Evolutionary conservation across 1,140 invertebrate genomes (phyloP), one percentile per base, ranked within the genome.

Genomic region (Spodoptera litura): DNA sequence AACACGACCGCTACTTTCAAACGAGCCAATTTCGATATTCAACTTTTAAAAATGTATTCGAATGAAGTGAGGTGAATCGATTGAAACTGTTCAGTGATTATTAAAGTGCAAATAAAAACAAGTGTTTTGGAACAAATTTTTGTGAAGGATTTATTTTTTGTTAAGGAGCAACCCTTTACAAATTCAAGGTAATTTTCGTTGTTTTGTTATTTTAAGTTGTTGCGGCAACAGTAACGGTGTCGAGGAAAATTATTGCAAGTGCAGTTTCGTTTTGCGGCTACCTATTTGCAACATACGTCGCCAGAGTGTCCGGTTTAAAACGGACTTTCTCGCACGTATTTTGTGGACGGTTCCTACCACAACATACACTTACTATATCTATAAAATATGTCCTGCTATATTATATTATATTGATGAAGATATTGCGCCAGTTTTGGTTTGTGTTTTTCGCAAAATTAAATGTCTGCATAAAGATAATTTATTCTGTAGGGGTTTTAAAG

Each of bases 61-160:
- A 84, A 87, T 86, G 85, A 81, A 91, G 91, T 93, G 71, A 91
- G 88, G 90, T 92, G 90, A 93, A 88, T 83, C 52, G 66, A 73
- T 55, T 35, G 72, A 66, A 77, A 80, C 79, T 53, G 68, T 77
- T 80, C 58, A 78, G 84, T 85, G 84, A 44, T 77, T 38, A 44
- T 59, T 52, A 79, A 49, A 74, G 84, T 87, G 87, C 38, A 52
- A 70, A 76, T 61, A 70, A 78, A 80, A 81, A 78, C 70, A 64
- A 83, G 86, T 90, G 84, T 72, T 74, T 81, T 79, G 79, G 82
- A 81, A 83, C 81, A 72, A 49, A 79, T 74, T 80, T 73, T 80
- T 79, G 80, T 86, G 85, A 83, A 87, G 89, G 88, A 91, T 91
- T 89, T 83, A 75, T 82, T 86, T 20, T 84, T 59, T 58, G 70